These are phyloP conservation scores for Ramphastos sulfuratus DNA, from an alignment of 2,113 vertebrate genomes.

Conservation along the genomic window DNA sequence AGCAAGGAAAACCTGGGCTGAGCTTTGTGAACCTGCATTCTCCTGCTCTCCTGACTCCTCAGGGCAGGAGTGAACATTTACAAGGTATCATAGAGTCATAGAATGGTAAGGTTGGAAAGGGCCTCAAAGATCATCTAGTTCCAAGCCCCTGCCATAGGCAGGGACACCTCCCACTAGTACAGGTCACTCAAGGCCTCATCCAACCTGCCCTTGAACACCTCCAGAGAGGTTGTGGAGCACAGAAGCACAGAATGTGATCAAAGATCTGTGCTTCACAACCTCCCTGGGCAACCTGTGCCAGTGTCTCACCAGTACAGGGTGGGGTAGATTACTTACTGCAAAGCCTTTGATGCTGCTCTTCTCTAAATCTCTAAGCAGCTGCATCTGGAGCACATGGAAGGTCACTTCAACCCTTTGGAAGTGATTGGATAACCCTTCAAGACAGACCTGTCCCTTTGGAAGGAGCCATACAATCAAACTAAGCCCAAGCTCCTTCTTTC, in stretches of 20 bases:
- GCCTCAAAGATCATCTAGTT: too few species aligned
- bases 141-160: too few species aligned
- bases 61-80: neutral
- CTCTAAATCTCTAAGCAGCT: neutral
- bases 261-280: too few species aligned
- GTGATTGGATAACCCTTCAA: neutral
- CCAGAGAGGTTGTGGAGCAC: too few species aligned
- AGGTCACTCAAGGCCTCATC: too few species aligned
- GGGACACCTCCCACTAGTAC: too few species aligned
- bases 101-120: too few species aligned
- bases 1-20: neutral
- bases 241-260: too few species aligned
- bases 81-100: neutral
- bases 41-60: neutral
- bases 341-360: neutral
- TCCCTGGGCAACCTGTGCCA: too few species aligned
- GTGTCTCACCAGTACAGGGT: too few species aligned
- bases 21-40: neutral
- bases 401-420: neutral
- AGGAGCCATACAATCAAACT: neutral
- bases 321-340: neutral
- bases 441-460: accelerated
- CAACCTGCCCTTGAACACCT: too few species aligned
- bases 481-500: neutral
- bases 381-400: neutral